Evolutionary conservation across 1,140 invertebrate genomes (phyloP).

Genomic region (Eupristina koningsbergeri): DNA sequence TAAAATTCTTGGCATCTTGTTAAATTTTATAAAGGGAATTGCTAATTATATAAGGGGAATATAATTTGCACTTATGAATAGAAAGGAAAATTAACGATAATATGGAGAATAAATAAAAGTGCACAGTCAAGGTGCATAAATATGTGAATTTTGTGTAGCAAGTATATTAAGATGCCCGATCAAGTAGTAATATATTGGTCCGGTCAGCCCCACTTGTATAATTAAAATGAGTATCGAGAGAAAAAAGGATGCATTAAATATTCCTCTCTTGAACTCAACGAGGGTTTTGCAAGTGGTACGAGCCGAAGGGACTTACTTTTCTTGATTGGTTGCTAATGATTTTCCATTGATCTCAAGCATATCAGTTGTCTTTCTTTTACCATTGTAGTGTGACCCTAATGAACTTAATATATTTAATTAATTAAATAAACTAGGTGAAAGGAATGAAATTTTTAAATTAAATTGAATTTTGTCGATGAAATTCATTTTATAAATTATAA

Average conservation of each 20-base stretch:
- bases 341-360: slow-evolving; percentile 29
- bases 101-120: too few relatives aligned
- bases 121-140: too few relatives aligned
- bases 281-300: slow-evolving; percentile 34
- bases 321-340: slow-evolving; percentile 37
- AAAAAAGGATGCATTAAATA: slow-evolving; percentile 40
- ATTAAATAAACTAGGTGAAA: slow-evolving; percentile 47
- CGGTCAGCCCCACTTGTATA: not conserved
- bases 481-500: not conserved
- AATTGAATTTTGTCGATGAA: slow-evolving; percentile 10
- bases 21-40: too few relatives aligned
- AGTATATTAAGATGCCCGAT: not conserved
- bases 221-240: not conserved
- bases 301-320: not conserved
- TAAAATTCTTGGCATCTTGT: too few relatives aligned
- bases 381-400: not conserved
- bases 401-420: slow-evolving; percentile 31
- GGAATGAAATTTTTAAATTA: slow-evolving; percentile 20
- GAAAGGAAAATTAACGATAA: too few relatives aligned
- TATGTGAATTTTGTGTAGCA: not conserved
- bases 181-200: not conserved
- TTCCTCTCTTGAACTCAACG: slow-evolving; percentile 27
- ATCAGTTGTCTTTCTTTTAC: slow-evolving; percentile 10
- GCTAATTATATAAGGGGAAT: too few relatives aligned
- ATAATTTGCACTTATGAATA: too few relatives aligned